Conservation (phyloP, 2,113 vertebrate species). For the Chiloscyllium plagiosum region DNA sequence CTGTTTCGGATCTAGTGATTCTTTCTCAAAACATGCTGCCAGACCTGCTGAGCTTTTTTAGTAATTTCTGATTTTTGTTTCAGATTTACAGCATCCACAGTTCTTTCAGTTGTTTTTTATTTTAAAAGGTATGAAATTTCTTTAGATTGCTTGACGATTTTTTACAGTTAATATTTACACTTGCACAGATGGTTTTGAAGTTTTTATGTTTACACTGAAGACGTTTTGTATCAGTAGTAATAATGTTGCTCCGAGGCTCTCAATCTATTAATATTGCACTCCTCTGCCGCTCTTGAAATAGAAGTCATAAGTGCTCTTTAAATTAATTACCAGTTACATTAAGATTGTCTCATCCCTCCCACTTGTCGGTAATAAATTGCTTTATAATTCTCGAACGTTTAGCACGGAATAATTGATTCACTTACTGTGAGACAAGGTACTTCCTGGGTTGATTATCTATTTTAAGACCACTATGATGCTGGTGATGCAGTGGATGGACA, state of each 20-base stretch:
- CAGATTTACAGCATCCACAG: too few relatives aligned
- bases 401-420: neutral
- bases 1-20: too few relatives aligned
- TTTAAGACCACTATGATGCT: neutral
- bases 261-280: neutral
- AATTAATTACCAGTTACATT: neutral
- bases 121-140: neutral
- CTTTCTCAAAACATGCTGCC: too few relatives aligned
- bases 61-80: too few relatives aligned
- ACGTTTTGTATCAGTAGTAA: neutral
- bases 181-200: neutral
- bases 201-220: neutral
- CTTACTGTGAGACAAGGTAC: neutral
- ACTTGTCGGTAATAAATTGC: neutral
- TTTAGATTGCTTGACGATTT: neutral
- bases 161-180: neutral
- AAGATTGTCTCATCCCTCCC: too few relatives aligned
- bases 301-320: neutral
- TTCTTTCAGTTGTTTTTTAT: too few relatives aligned
- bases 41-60: too few relatives aligned
- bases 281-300: neutral
- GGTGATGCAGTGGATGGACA: neutral
- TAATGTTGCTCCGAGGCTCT: neutral
- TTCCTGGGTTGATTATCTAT: neutral
- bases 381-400: neutral